Evolutionary conservation across 1,140 invertebrate genomes (phyloP), one percentile per base, ranked within the genome.

Genomic region (Drosophila navojoa): DNA sequence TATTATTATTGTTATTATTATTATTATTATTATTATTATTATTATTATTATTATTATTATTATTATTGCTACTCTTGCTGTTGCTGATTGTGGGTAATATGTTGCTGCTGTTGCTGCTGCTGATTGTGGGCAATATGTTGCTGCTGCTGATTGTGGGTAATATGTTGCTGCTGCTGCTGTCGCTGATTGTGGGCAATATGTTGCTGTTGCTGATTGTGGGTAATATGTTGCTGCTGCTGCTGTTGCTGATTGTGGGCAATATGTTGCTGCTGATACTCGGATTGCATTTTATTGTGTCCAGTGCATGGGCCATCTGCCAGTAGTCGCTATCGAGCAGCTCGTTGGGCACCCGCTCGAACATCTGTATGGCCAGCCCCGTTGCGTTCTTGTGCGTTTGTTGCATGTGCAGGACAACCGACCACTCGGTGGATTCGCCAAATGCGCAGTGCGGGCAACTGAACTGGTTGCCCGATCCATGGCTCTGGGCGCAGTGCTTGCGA

Each of bases 371-470:
- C 10, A 76, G 9, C 0, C 82, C 76, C 0, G 0, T 7, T 10
- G 1, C 0, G 0, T 7, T 0, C 0, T 6, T 10, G 64, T 89
- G 82, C 10, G 3, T 3, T 0, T 32, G 0, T 1, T 13, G n/a
- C 6, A 76, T 45, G 25, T 86, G 82, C 9, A 1, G 3, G 1
- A 5, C 1, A 0, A 82, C 40, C 0, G 9, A 0, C 0, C 84
- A 79, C 38, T 82, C 76, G 1, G 1, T 0, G 0, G 9, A 0
- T 1, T 64, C 1, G 0, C 58, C 64, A 1, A 58, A 54, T 0
- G 10, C 7, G 9, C 82, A 86, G 35, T 86, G 82, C 3, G 57
- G 19, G 4, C 82, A 86, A 35, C 44, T 55, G 44, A 25, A 82
- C 10, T 76, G 64, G 5, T 13, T 25, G 1, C 40, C 54, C n/a